Evolutionary conservation across 2,113 vertebrate species (phyloP), one percentile per base, ranked within the genome.

Genomic region (Hippocampus comes): DNA sequence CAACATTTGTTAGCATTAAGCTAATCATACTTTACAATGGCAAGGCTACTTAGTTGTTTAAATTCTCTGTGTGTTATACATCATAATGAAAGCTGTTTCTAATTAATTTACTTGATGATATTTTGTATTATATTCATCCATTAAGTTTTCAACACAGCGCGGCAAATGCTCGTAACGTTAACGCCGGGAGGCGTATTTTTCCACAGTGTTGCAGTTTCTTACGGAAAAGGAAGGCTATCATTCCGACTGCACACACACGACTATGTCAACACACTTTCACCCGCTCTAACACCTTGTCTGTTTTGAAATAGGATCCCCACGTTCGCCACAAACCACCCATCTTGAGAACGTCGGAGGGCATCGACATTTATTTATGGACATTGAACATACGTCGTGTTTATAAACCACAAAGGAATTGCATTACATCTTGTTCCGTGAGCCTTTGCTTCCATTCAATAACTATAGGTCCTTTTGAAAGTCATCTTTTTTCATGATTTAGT

Each of bases 241-340:
- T 75, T 86, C 85, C 77, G 74, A 73, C 73, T 82, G 82, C 72
- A 78, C 70, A 38, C 53, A 49, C 77, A 65, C 72, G 76, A 78
- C 77, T 72, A 77, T 68, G 61, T 82, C 78, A 73, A 84, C 77
- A 72, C 76, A 82, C 64, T 82, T 86, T 77, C 66, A 75, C 77
- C 83, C 72, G 79, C 61, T 77, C 68, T 81, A 80, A 87, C 80
- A 84, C 84, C 77, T 87, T 85, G 78, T 83, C 79, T 83, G 80
- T 84, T 90, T 86, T 77, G 73, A 84, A 83, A 83, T 5, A 67
- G 41, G 74, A 69, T 76, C 71, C 84, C 86, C 83, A 74, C 72
- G 75, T 65, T 80, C 38, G 73, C 86, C 84, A 81, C 83, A 89
- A 87, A 72, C 81, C 88, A 86, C 84, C 85, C 87, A 86, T 79